Conservation (phyloP, 2,113 vertebrate species). For the Synodontis membranacea region DNA sequence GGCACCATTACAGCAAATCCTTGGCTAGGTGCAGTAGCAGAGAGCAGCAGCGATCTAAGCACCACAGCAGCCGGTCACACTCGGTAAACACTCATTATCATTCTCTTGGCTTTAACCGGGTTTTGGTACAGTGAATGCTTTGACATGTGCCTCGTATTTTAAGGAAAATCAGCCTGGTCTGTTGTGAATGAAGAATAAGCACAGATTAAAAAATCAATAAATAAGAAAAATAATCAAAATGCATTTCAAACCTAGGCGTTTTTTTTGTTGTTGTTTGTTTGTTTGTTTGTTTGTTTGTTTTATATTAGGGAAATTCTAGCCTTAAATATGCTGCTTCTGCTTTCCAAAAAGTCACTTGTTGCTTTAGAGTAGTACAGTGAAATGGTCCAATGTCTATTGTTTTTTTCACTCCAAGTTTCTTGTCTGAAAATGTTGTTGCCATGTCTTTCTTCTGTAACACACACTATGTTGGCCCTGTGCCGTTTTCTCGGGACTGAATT, state of each 20-base stretch:
- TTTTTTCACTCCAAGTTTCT: slow-evolving; percentile 68
- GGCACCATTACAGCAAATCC: slow-evolving; percentile 81
- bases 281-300: no score
- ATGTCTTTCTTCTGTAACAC: slow-evolving; percentile 92
- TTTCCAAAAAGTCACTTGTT: neutral
- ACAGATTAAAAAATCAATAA: no score
- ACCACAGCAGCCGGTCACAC: slow-evolving; percentile 71
- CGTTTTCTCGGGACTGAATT: slow-evolving; percentile 88
- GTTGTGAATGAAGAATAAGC: neutral
- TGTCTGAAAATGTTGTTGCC: slow-evolving; percentile 92
- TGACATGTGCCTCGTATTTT: slow-evolving; percentile 4
- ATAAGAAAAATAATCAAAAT: no score
- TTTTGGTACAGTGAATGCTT: neutral
- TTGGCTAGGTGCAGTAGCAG: slow-evolving; percentile 71
- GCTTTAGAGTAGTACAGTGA: slow-evolving; percentile 49
- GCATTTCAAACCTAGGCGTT: neutral
- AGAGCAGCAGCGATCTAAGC: slow-evolving; percentile 65
- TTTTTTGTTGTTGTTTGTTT: no score
- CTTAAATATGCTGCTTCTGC: neutral
- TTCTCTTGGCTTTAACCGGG: neutral
- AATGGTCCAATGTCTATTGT: slow-evolving; percentile 7
- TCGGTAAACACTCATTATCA: slow-evolving; percentile 71
- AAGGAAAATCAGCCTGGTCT: neutral
- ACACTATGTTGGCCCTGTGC: slow-evolving; percentile 87
- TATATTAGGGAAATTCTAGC: neutral